Conservation (phyloP, 37 sponge, comb jelly and placozoan genomes). For the Beroe forskalii region DNA sequence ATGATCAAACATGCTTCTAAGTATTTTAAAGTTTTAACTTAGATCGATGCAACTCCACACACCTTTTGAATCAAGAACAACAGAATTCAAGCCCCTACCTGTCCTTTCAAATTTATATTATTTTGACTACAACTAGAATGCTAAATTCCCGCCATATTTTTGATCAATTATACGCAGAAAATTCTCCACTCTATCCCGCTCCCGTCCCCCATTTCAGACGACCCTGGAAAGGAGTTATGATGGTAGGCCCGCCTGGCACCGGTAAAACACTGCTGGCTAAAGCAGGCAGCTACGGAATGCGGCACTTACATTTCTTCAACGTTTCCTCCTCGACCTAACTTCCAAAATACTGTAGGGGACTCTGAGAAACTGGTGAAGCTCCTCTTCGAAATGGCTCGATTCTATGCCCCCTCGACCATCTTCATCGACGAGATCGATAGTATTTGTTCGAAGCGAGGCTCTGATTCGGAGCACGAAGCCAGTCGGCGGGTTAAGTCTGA, state of each 20-base stretch:
- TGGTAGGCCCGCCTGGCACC: conserved; percentile 98
- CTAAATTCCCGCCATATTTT: too few species aligned
- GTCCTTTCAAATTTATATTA: too few species aligned
- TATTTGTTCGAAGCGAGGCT: conserved; percentile 83
- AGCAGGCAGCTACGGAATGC: conserved; percentile 93
- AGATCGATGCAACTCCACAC: too few species aligned
- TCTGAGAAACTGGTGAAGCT: conserved; percentile 93
- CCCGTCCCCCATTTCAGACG: conserved; percentile 67
- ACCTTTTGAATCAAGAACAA: too few species aligned
- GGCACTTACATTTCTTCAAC: conserved; percentile 98
- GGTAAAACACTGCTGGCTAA: conserved; percentile 98
- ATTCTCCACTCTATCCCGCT: background rate
- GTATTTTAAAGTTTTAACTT: too few species aligned
- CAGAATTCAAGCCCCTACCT: too few species aligned
- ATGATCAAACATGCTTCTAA: too few species aligned
- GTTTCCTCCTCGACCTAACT: conserved; percentile 89
- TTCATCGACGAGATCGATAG: conserved; percentile 98
- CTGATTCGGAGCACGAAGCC: conserved; percentile 92
- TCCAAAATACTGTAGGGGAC: conserved; percentile 93
- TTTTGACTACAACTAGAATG: too few species aligned
- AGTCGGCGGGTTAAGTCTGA: conserved; percentile 92
- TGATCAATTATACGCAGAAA: too few species aligned
- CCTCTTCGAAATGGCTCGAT: conserved; percentile 95
- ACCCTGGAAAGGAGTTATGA: conserved; percentile 87
- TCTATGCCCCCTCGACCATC: conserved; percentile 94